phyloP scores from a whole-genome alignment of 1,140 invertebrate genomes.

The Ladona fulva region DNA sequence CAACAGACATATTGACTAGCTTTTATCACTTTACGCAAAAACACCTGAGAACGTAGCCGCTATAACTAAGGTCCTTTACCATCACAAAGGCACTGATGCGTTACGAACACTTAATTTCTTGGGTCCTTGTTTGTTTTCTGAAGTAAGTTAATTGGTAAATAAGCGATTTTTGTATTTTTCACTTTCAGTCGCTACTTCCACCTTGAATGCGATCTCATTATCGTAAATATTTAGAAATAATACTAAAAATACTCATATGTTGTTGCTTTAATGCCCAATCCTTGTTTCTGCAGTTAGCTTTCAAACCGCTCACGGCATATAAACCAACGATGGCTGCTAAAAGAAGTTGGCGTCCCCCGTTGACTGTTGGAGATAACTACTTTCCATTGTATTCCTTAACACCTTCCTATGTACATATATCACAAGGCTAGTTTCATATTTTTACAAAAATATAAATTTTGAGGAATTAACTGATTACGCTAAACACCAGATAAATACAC shows the following conservation, averaged over 20 bases:
- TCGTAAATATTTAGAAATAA: not conserved
- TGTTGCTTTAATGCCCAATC: no score
- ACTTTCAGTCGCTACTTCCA: not conserved
- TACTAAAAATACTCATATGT: no score
- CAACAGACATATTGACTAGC: slow-evolving; percentile 9
- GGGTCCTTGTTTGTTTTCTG: not conserved
- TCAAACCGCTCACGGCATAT: not conserved
- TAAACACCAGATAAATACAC: not conserved
- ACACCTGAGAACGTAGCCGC: not conserved
- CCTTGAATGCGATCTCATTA: not conserved
- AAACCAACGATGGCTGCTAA: not conserved
- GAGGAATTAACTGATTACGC: not conserved
- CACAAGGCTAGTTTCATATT: not conserved
- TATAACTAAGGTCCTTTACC: not conserved
- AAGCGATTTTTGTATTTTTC: not conserved
- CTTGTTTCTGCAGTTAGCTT: no score
- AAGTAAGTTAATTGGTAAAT: not conserved
- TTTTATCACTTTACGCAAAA: not conserved
- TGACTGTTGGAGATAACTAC: not conserved
- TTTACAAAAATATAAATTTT: not conserved
- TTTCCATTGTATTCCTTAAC: not conserved
- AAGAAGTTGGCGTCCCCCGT: not conserved
- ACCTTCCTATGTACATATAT: not conserved
- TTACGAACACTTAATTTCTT: not conserved
- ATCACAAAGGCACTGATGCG: not conserved